Evolutionary conservation across 2,888 invertebrate species (phyloP), one percentile per base, ranked within the genome.

Genomic region (Bhutanitis thaidina): DNA sequence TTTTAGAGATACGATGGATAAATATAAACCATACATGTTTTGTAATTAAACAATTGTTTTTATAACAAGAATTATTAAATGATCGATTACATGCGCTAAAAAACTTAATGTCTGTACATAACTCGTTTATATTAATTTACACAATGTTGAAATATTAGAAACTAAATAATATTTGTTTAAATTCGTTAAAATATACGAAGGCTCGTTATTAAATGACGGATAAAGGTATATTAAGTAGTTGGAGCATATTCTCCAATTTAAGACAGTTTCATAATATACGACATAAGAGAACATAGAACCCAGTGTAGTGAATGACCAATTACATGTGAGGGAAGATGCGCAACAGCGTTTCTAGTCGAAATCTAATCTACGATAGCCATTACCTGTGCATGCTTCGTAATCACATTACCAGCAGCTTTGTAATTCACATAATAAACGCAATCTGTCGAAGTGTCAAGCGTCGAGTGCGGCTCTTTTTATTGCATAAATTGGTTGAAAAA

Each of bases 291-390:
- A 62, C 60, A 57, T 62, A 54, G 60, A 64, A 64, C 65, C 62
- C 62, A 64, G 49, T 55, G 62, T 67, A 70, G 73, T 71, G 69
- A 76, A 71, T 71, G 73, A 76, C 77, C 80, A 80, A 80, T 81
- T 81, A 66, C 57, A 61, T 62, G 61, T 62, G 59, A 70, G 68
- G 69, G 71, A 80, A 79, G 80, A 80, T 77, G 77, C 72, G 64
- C 64, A 60, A 58, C 64, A 66, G 68, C 67, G 66, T 70, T 68
- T 69, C 71, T 71, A 67, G 68, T 74, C 73, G 64, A 75, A 77
- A 76, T 68, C 76, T 79, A 80, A 81, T 82, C 74, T 77, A 62
- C 67, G 59, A 64, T 61, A 57, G 70, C 71, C 67, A 81, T 79
- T 80, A 76, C 70, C 68, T 68, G 64, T 64, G 65, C 69, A 70